phyloP scores from a whole-genome alignment of 2,113 vertebrate genomes.

The Todiramphus saurophagus region DNA sequence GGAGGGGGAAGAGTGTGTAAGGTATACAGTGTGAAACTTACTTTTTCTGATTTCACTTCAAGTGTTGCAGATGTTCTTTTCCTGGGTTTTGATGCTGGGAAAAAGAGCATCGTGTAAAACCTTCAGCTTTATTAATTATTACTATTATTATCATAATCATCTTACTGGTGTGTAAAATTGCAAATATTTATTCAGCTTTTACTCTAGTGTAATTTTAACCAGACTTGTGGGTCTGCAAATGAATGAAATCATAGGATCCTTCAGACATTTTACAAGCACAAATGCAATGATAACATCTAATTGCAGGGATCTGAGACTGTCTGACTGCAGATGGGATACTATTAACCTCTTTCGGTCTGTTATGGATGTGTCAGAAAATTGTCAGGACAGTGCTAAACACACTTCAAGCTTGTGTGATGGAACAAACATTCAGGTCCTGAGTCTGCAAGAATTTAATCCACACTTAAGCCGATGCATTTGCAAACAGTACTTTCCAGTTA shows the following conservation, averaged over 20 bases:
- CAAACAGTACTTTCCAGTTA: not conserved
- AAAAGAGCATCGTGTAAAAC: not conserved
- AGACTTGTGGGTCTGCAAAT: conserved; percentile 35
- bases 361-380: not conserved
- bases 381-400: not conserved
- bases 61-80: not conserved
- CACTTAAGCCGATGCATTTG: not conserved
- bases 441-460: not conserved
- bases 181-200: conserved; percentile 32
- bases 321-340: conserved; percentile 33
- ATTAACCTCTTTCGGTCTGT: conserved; percentile 39
- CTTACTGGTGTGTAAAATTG: not conserved
- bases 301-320: conserved; percentile 50
- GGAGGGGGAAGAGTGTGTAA: not conserved
- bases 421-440: not conserved
- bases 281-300: conserved; percentile 54
- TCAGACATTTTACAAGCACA: conserved; percentile 43
- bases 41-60: not conserved
- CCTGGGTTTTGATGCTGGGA: not conserved
- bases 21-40: not conserved
- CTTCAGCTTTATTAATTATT: not conserved
- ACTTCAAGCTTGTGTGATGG: not conserved
- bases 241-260: conserved; percentile 45
- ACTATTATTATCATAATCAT: not conserved
- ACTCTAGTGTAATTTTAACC: conserved; percentile 3